phyloP scores from a whole-genome alignment of 2,888 invertebrate genomes.

The Melanargia galathea region DNA sequence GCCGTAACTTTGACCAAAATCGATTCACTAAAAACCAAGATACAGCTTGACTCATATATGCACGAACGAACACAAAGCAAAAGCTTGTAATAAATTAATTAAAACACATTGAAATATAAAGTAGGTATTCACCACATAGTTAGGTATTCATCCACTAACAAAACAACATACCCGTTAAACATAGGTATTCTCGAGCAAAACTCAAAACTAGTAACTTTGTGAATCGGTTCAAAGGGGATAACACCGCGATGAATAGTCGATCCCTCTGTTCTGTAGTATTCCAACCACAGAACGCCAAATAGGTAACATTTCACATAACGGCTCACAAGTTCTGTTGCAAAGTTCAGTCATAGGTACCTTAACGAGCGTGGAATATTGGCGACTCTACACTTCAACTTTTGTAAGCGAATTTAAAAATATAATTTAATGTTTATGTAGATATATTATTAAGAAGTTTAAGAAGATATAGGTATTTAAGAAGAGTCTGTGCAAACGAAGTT shows the following conservation, averaged over 20 bases:
- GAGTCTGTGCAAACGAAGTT: no score
- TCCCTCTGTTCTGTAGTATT: conserved; percentile 3
- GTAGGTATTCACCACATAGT: not conserved
- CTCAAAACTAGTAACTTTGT: conserved; percentile 11
- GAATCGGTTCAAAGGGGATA: conserved; percentile 8
- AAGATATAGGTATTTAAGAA: no score
- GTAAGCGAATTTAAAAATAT: no score
- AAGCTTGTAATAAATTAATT: not conserved
- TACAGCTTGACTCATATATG: not conserved
- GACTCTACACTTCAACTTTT: not conserved
- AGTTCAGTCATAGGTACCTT: not conserved
- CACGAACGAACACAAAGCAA: not conserved
- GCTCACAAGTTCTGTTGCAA: not conserved
- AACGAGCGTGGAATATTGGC: not conserved
- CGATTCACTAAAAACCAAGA: not conserved
- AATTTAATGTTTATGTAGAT: no score
- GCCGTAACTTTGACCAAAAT: not conserved
- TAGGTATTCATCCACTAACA: not conserved
- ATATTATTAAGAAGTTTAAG: no score
- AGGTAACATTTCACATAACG: not conserved
- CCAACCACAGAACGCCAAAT: conserved; percentile 5
- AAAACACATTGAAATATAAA: not conserved
- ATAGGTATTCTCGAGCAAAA: conserved; percentile 6
- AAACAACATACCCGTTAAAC: not conserved
- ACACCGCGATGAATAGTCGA: conserved; percentile 9